phyloP scores from a whole-genome alignment of 2,888 invertebrate species.

The Neria commutata region DNA sequence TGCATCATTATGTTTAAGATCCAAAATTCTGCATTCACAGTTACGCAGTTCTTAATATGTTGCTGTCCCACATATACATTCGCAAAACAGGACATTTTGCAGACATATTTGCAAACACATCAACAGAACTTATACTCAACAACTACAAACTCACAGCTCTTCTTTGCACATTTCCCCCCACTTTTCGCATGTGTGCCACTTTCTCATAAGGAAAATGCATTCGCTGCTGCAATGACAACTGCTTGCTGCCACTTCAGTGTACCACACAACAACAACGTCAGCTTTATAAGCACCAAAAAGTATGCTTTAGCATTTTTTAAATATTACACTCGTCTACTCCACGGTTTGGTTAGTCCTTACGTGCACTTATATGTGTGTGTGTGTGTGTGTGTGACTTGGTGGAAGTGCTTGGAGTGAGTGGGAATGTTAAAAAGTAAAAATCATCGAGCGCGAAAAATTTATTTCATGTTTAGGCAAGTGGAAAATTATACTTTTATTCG shows the following conservation, averaged over 20 bases:
- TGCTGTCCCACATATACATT: too few relatives aligned
- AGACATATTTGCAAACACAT: too few relatives aligned
- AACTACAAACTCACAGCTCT: background rate
- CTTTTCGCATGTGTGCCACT: too few relatives aligned
- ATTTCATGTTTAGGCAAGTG: constrained; percentile 45
- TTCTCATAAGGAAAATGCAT: too few relatives aligned
- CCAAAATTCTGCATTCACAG: too few relatives aligned
- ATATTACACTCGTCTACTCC: background rate
- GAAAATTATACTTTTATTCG: constrained; percentile 53
- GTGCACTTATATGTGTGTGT: too few relatives aligned
- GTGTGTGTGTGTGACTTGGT: too few relatives aligned
- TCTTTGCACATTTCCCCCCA: background rate
- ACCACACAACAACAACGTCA: background rate
- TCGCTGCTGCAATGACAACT: too few relatives aligned
- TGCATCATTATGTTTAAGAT: too few relatives aligned
- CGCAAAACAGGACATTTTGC: too few relatives aligned
- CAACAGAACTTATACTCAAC: background rate
- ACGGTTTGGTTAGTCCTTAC: too few relatives aligned
- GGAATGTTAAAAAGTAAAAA: constrained; percentile 24
- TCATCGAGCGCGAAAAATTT: constrained; percentile 33
- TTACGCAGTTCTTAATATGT: too few relatives aligned
- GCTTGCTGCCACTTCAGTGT: background rate
- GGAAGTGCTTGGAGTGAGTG: background rate
- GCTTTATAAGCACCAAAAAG: background rate
- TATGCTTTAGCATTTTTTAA: background rate